Evolutionary conservation across 2,888 invertebrate species (phyloP).

Genomic region (Eupithecia subfuscata): DNA sequence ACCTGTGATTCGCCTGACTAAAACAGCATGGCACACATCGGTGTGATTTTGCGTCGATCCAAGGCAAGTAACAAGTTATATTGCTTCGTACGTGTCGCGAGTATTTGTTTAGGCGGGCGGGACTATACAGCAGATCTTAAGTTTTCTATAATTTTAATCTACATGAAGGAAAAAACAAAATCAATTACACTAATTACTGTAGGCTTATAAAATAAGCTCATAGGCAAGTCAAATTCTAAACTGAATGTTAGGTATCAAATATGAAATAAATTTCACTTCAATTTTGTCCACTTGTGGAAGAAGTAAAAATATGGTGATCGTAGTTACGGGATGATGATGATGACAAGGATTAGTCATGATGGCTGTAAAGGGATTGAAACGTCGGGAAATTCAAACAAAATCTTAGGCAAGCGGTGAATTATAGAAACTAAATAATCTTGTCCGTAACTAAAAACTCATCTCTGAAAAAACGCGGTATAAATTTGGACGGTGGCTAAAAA

Average conservation of each 20-base stretch:
- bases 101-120: not conserved
- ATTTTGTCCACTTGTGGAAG: not conserved
- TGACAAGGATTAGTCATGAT: no score
- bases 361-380: not conserved
- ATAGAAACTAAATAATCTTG: no score
- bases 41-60: conserved; percentile 42
- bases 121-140: not conserved
- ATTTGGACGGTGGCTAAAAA: no score
- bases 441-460: no score
- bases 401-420: not conserved
- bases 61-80: conserved; percentile 52
- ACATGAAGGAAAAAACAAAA: not conserved
- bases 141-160: not conserved
- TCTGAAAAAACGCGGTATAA: no score
- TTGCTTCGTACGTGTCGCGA: conserved; percentile 47
- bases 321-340: not conserved
- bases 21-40: conserved; percentile 16
- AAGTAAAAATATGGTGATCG: not conserved
- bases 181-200: not conserved
- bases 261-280: no score
- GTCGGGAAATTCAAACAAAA: not conserved
- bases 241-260: no score
- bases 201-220: not conserved
- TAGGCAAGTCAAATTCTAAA: not conserved
- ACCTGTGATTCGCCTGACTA: not conserved